Base-by-base conservation (phyloP, 2,113 vertebrate species). In the Lathamus discolor region DNA sequence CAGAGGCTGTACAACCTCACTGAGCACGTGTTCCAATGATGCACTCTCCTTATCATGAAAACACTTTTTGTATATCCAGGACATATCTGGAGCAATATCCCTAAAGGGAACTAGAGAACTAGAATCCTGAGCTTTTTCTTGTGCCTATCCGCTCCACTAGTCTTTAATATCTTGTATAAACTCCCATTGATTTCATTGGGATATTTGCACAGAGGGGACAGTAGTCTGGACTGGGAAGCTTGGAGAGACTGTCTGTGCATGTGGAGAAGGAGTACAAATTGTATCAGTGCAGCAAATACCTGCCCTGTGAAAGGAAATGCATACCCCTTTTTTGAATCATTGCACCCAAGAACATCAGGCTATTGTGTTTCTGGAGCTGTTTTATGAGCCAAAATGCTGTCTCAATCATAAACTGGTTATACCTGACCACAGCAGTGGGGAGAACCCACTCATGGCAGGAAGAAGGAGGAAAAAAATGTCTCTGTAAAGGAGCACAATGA, bases 51-150 rank as follows among this genome's bases (percentile, higher is more conserved):
- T 5, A 28, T 25, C 12, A n/a, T 13, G 39, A 52, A 62, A 75
- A 48, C 2, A 3, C 2, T 16, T 62, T 72, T 41, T 4, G 0
- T 35, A 4, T 51, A 12, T 62, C 4, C 29, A 31, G 16, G 16
- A 29, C 35, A 55, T 64, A 64, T 0, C 35, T 18, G 9, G 19
- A 70, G 7, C 13, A n/a, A 8, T 62, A 52, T 24, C 24, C 3
- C 10, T 29, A 10, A 3, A 52, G 31, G 28, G 24, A 93, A 39
- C 31, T 57, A 49, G 72, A 61, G 24, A 93, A 39, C 31, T 57
- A 49, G 72, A 61, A 20, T 74, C 63, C 13, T 0, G 6, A 51
- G 24, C 7, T 39, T 55, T 61, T 70, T 72, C 23, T 78, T 52
- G 23, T 52, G 27, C 11, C 20, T 80, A 10, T 54, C 41, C 13